Evolutionary conservation across 2,888 invertebrate genomes (phyloP), one percentile per base, ranked within the genome.

Genomic region (Acrocyrtus sp.): DNA sequence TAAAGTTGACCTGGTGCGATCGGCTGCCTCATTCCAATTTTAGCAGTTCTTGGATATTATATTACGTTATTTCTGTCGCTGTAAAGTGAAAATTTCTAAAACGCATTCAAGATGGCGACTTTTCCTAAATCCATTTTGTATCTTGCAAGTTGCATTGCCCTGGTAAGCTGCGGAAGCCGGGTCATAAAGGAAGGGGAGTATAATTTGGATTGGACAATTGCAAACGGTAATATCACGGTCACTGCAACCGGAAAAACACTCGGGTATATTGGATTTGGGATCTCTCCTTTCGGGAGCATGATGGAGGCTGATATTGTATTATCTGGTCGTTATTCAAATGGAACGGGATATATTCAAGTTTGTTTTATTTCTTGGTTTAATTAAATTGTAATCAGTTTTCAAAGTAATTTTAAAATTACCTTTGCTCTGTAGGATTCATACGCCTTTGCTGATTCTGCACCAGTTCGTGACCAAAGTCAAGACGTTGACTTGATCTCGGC

Each of bases 271-370:
- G 63, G 63, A 1, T 54, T 63, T 21, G 63, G 63, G 15, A 63
- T 63, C 10, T 63, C 63, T 27, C 54, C 63, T 17, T 63, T 19
- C 21, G 63, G 63, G 15, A 21, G 27, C 21, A 63, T 63, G 63
- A 63, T 63, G 63, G 63, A 63, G 5, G 63, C 53, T 5, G 63
- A 63, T 45, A 1, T 63, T 8, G 27, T 63, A 6, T 48, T 63
- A 10, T n/a, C 53, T 27, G 63, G 63, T 5, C 34, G 51, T n/a
- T 15, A 39, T 4, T 12, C 17, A 3, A 63, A 63, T 19, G 63
- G 63, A 17, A 26, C 34, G 1, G 53, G 27, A 26, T 63, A 63
- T n/a, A 45, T 63, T 45, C 53, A 54, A 45, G 63, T 63, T n/a
- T n/a, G n/a, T n/a, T n/a, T n/a, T n/a, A n/a, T n/a, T n/a, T n/a